Conservation (phyloP, 2,113 vertebrate species). For the Pseudorhombus dupliciocellatus region DNA sequence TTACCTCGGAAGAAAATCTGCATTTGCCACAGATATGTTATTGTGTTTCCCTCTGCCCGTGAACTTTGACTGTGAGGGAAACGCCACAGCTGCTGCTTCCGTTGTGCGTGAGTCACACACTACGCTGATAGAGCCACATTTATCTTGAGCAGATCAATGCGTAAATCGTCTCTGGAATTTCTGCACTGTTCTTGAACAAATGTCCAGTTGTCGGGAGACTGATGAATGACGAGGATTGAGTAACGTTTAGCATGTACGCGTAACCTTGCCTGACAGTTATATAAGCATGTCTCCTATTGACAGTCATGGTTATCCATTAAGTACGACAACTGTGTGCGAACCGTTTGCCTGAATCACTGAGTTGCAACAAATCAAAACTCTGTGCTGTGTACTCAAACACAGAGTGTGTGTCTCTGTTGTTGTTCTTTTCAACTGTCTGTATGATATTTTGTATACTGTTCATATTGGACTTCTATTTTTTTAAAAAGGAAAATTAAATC, state of each 20-base stretch:
- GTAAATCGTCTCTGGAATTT: not conserved
- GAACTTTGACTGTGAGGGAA: not conserved
- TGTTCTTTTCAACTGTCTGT: not conserved
- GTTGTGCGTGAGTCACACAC: not conserved
- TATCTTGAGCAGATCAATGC: not conserved
- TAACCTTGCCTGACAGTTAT: not conserved
- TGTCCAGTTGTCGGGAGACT: constrained; percentile 5
- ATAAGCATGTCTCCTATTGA: constrained; percentile 1
- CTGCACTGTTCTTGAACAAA: not conserved
- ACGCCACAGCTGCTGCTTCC: not conserved
- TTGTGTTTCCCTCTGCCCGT: not conserved
- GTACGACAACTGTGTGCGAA: not conserved
- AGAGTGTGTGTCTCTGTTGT: not conserved
- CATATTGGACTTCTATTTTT: constrained; percentile 28
- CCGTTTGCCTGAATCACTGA: not conserved
- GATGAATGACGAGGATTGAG: not conserved
- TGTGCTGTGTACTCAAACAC: not conserved
- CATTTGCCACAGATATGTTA: not conserved
- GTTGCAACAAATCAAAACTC: not conserved
- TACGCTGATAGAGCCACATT: not conserved
- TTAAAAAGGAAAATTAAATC: constrained; percentile 30
- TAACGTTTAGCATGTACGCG: not conserved
- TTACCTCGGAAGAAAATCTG: not conserved
- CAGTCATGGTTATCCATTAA: constrained; percentile 16
- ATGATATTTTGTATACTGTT: constrained; percentile 21